Conservation (phyloP, 1,140 invertebrate genomes). For the Monomorium pharaonis region DNA sequence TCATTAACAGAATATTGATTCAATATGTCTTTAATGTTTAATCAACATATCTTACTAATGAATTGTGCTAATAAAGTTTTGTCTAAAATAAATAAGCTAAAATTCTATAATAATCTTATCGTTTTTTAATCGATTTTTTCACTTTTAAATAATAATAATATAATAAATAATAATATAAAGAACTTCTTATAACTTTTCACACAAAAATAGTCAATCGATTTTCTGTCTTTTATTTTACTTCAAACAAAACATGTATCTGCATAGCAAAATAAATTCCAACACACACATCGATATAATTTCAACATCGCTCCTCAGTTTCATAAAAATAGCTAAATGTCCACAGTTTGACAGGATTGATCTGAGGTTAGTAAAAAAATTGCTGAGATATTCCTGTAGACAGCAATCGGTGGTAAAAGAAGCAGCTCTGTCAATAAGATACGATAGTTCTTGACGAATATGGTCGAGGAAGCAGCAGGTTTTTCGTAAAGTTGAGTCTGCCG, state of each 20-base stretch:
- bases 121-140: neutral
- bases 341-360: neutral
- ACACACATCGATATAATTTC: conserved; percentile 17
- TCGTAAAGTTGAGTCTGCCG: conserved; percentile 22
- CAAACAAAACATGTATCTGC: neutral
- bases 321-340: conserved; percentile 12
- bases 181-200: neutral
- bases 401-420: neutral
- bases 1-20: no score
- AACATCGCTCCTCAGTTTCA: neutral
- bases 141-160: neutral
- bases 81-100: no score
- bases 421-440: conserved; percentile 40
- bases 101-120: no score
- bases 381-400: neutral
- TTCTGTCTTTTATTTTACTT: neutral
- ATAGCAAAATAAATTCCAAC: conserved; percentile 40
- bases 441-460: conserved; percentile 55
- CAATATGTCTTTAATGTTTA: no score
- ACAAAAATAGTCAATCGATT: neutral
- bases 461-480: conserved; percentile 51
- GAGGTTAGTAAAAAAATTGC: conserved; percentile 1
- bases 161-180: neutral
- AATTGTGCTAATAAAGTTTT: no score
- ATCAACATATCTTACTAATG: no score